Evolutionary conservation across 2,888 invertebrate genomes (phyloP).

Genomic region (Noctua fimbriata): DNA sequence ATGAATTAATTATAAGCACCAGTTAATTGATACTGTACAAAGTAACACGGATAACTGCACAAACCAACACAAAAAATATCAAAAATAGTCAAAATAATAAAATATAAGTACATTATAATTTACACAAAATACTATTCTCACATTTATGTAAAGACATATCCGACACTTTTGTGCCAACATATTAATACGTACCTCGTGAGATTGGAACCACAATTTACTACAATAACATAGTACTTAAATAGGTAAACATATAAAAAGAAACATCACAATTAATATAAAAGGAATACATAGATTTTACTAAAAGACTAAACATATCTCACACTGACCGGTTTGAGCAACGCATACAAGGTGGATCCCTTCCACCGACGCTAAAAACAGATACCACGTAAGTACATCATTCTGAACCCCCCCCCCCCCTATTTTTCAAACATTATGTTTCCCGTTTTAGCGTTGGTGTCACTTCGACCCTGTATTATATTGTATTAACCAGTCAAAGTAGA

Average conservation of each 20-base stretch:
- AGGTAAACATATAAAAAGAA: background rate
- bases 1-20: background rate
- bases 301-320: conserved; percentile 24
- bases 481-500: conserved; percentile 1
- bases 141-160: background rate
- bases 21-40: background rate
- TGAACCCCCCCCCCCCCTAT: too few species aligned
- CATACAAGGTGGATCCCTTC: background rate
- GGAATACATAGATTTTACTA: conserved; percentile 45
- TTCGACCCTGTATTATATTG: background rate
- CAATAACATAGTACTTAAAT: too few species aligned
- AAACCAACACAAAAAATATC: conserved; percentile 1
- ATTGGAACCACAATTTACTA: background rate
- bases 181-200: background rate
- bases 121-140: conserved; percentile 24
- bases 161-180: conserved; percentile 4
- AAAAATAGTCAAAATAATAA: conserved; percentile 8
- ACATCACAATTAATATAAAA: conserved; percentile 35
- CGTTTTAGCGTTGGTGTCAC: background rate
- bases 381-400: background rate
- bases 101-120: background rate
- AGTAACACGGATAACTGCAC: conserved; percentile 2
- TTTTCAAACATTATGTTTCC: too few species aligned
- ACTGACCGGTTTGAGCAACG: background rate
- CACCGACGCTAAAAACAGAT: background rate